Conservation (phyloP, 2,113 vertebrate species). For the Pseudopodoces humilis region DNA sequence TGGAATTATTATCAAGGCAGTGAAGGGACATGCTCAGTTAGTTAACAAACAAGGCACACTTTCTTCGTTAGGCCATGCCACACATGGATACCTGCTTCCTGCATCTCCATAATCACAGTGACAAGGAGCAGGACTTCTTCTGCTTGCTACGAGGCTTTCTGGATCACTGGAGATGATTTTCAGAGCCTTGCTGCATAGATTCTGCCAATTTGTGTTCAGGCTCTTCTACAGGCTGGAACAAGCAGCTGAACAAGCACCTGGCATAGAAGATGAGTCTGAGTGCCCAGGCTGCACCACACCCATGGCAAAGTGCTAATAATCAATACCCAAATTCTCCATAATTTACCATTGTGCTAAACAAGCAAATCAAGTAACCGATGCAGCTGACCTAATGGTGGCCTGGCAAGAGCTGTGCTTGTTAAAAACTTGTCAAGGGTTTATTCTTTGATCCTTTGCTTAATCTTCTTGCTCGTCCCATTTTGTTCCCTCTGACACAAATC, state of each 20-base stretch:
- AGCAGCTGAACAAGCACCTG: not conserved
- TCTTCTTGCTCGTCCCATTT: not conserved
- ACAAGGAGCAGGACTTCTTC: constrained; percentile 16
- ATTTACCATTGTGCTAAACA: not conserved
- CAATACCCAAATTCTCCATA: not conserved
- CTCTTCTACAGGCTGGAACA: not conserved
- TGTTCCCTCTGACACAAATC: not conserved
- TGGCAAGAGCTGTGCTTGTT: not conserved
- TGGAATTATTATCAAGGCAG: not conserved
- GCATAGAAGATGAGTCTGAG: not conserved
- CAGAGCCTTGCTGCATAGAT: not conserved
- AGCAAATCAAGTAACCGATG: accelerated
- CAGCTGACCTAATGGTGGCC: not conserved
- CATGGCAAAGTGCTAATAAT: not conserved
- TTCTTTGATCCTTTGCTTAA: not conserved
- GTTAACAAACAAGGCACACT: constrained; percentile 8
- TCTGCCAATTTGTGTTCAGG: not conserved
- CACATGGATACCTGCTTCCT: not conserved
- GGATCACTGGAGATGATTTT: constrained; percentile 25
- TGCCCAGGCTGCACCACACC: not conserved
- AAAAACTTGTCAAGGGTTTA: not conserved
- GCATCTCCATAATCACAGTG: constrained; percentile 11
- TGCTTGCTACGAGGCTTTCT: not conserved
- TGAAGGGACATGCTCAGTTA: not conserved
- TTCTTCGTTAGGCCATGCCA: not conserved